phyloP scores from a whole-genome alignment of 2,113 vertebrate genomes.

The Clupea harengus region DNA sequence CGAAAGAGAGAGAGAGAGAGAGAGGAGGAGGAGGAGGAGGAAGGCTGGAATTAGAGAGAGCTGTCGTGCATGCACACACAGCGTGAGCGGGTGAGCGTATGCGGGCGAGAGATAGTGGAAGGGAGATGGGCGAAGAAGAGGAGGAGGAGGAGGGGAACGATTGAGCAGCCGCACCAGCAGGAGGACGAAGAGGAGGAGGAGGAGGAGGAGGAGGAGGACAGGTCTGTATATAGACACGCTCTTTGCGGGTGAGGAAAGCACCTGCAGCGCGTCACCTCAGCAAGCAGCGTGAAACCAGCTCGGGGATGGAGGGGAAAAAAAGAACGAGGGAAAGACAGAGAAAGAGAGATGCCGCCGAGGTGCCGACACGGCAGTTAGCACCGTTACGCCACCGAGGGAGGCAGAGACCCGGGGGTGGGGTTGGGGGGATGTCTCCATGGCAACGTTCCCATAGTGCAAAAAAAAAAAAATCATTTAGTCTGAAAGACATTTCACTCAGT shows the following conservation, averaged over 20 bases:
- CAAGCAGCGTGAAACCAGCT: constrained; percentile 43
- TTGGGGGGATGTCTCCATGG: constrained; percentile 68
- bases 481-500: constrained; percentile 75
- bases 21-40: constrained; percentile 34
- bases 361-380: constrained; percentile 58
- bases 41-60: constrained; percentile 25
- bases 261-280: constrained; percentile 53
- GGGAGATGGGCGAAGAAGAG: background rate
- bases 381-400: constrained; percentile 48
- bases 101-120: background rate
- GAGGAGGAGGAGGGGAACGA: background rate
- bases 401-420: constrained; percentile 30
- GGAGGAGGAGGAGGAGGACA: constrained; percentile 26
- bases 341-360: constrained; percentile 26
- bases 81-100: background rate
- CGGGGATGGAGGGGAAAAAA: background rate
- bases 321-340: background rate
- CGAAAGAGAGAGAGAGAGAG: constrained; percentile 37
- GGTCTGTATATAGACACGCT: constrained; percentile 47
- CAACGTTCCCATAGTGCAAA: constrained; percentile 68
- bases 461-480: constrained; percentile 73
- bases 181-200: background rate
- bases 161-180: background rate
- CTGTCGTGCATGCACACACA: background rate
- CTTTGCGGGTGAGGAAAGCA: constrained; percentile 35